Conservation (phyloP, 1,140 invertebrate species). For the Cyclina sinensis region DNA sequence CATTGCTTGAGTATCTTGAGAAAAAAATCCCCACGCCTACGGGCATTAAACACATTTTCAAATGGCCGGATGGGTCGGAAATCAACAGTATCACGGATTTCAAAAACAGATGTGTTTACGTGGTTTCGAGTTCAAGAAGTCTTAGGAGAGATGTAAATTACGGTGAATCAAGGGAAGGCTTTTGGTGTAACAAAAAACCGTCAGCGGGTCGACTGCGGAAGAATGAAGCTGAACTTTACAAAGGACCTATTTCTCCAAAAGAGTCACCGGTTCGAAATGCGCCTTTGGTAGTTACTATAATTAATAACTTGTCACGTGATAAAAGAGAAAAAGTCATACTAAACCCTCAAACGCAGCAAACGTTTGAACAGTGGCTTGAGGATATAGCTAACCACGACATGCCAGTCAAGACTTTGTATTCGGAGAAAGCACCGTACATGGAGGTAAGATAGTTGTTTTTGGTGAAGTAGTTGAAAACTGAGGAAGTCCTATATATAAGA, state of each 20-base stretch:
- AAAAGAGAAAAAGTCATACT: constrained; percentile 88
- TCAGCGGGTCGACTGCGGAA: constrained; percentile 71
- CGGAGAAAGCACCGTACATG: constrained; percentile 76
- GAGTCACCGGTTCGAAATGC: constrained; percentile 49
- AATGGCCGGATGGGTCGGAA: constrained; percentile 93
- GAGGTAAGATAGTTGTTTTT: constrained; percentile 74
- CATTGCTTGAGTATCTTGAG: constrained; percentile 91
- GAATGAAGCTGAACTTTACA: constrained; percentile 75
- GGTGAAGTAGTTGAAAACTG: too few species aligned
- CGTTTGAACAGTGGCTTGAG: constrained; percentile 96
- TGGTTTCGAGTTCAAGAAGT: constrained; percentile 94
- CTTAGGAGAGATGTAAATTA: constrained; percentile 87
- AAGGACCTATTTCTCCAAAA: constrained; percentile 36
- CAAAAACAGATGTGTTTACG: constrained; percentile 95
- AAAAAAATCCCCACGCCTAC: constrained; percentile 81
- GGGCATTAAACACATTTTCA: constrained; percentile 92
- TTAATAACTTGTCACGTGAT: constrained; percentile 81
- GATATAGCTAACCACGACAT: constrained; percentile 78
- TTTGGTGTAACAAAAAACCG: constrained; percentile 76
- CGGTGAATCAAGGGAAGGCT: constrained; percentile 77
- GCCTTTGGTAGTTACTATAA: constrained; percentile 81
- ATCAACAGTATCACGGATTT: constrained; percentile 95
- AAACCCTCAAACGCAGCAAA: constrained; percentile 96
- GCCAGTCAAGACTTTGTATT: constrained; percentile 80
- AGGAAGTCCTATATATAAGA: too few species aligned